Conservation (phyloP, 2,113 vertebrate genomes). For the Triplophysa rosa region DNA sequence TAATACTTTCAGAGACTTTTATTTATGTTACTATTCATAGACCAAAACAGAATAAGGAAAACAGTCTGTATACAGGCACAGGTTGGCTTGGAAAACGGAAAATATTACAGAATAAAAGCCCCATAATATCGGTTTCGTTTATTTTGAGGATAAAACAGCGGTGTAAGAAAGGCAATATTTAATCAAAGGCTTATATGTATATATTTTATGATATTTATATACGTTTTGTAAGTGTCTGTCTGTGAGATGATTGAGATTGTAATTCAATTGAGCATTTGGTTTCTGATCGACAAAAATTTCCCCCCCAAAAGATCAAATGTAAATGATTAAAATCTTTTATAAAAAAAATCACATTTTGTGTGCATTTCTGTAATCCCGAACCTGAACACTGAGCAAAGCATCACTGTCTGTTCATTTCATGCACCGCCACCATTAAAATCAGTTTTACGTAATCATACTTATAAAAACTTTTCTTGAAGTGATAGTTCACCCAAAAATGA, state of each 20-base stretch:
- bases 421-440: slow-evolving; percentile 1
- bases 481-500: too few species aligned
- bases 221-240: neutral
- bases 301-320: neutral
- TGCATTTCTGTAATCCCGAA: slow-evolving; percentile 41
- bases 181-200: slow-evolving; percentile 28
- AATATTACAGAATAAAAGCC: slow-evolving; percentile 76
- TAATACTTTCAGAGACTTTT: slow-evolving; percentile 58
- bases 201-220: slow-evolving; percentile 29
- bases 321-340: too few species aligned
- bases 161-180: slow-evolving; percentile 47
- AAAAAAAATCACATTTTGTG: slow-evolving; percentile 19
- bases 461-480: neutral
- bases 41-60: slow-evolving; percentile 86
- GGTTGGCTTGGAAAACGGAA: slow-evolving; percentile 80
- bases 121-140: slow-evolving; percentile 46
- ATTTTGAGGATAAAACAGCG: slow-evolving; percentile 42
- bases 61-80: slow-evolving; percentile 87
- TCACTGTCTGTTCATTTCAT: neutral
- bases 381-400: slow-evolving; percentile 41
- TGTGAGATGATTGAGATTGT: neutral
- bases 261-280: too few species aligned
- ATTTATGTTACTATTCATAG: slow-evolving; percentile 85
- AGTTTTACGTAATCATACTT: neutral
- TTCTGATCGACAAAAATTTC: neutral